Percentiles rank a stretch among this genome's conserved stretches.
These are phyloP conservation scores for Sitophilus oryzae DNA, from an alignment of 1,140 invertebrate species.

Conservation along the genomic window DNA sequence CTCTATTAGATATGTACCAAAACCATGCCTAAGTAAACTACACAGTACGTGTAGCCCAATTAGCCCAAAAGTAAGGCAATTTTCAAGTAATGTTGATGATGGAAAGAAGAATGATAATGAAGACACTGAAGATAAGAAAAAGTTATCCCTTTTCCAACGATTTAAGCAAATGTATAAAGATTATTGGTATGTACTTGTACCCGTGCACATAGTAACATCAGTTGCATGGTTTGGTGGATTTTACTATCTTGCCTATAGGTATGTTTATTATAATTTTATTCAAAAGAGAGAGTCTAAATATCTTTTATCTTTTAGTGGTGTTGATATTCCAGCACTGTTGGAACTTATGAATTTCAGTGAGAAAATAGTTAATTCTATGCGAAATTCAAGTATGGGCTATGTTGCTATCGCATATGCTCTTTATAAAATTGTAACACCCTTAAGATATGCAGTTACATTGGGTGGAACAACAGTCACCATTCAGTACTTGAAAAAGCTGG, in stretches of 20 bases:
- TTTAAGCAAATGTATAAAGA: slow-evolving; percentile 90
- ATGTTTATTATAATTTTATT: slow-evolving; percentile 3
- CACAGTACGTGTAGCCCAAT: no score
- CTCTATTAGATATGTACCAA: no score
- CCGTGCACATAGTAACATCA: slow-evolving; percentile 84
- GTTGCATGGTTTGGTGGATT: slow-evolving; percentile 78
- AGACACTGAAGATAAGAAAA: slow-evolving; percentile 33
- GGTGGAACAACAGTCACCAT: slow-evolving; percentile 68
- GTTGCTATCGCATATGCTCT: slow-evolving; percentile 80
- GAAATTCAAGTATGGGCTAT: slow-evolving; percentile 76
- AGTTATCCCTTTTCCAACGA: slow-evolving; percentile 65
- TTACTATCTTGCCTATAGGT: slow-evolving; percentile 84
- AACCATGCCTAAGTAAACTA: no score
- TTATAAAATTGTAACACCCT: slow-evolving; percentile 87
- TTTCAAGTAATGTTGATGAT: background rate
- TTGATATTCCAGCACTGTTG: slow-evolving; percentile 75
- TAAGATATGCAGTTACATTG: slow-evolving; percentile 85
- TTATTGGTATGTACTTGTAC: slow-evolving; percentile 90
- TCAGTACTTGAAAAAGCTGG: slow-evolving; percentile 58
- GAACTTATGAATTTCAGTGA: slow-evolving; percentile 71
- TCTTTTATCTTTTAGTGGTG: slow-evolving; percentile 61
- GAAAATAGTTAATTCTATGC: slow-evolving; percentile 64
- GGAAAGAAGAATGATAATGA: slow-evolving; percentile 11
- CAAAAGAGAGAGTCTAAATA: background rate
- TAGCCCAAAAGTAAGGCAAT: background rate